Evolutionary conservation across 2,797 vertebrate genomes (phyloP).

Genomic region (Myripristis jacobus): DNA sequence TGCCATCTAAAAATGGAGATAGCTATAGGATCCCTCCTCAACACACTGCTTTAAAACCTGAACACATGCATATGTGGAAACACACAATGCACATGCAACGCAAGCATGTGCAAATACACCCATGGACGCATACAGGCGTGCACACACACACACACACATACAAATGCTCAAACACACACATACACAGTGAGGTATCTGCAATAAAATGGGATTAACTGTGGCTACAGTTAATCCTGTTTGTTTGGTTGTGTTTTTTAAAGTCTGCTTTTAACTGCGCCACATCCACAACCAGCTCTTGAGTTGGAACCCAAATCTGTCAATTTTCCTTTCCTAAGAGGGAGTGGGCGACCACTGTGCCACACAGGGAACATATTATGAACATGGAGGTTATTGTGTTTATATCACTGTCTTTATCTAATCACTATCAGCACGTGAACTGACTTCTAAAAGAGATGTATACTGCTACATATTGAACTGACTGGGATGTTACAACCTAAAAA

Average conservation of each 20-base stretch:
- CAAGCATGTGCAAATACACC: not conserved
- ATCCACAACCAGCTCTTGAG: constrained; percentile 56
- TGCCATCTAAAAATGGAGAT: constrained; percentile 58
- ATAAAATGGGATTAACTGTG: constrained; percentile 70
- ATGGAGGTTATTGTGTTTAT: constrained; percentile 16
- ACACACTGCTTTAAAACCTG: constrained; percentile 31
- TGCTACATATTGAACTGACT: no score
- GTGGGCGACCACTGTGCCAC: constrained; percentile 28
- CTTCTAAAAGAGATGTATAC: no score
- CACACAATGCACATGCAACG: no score
- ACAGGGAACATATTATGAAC: not conserved
- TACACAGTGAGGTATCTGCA: constrained; percentile 50
- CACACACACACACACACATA: constrained; percentile 18
- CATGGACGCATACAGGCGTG: constrained; percentile 17
- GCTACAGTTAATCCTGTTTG: constrained; percentile 74
- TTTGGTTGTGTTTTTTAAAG: constrained; percentile 55
- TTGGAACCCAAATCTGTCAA: constrained; percentile 76
- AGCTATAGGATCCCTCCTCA: constrained; percentile 50
- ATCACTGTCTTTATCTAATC: constrained; percentile 26
- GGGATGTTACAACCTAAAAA: no score
- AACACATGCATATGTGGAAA: constrained; percentile 3
- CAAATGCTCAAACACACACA: constrained; percentile 1
- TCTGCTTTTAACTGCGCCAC: constrained; percentile 47
- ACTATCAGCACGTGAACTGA: not conserved
- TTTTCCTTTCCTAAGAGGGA: constrained; percentile 25